A percentile compares a stretch with the other conserved stretches of the same genome.
These are phyloP conservation scores for Troides oblongomaculatus DNA, from an alignment of 2,888 invertebrate genomes.

Conservation along the genomic window DNA sequence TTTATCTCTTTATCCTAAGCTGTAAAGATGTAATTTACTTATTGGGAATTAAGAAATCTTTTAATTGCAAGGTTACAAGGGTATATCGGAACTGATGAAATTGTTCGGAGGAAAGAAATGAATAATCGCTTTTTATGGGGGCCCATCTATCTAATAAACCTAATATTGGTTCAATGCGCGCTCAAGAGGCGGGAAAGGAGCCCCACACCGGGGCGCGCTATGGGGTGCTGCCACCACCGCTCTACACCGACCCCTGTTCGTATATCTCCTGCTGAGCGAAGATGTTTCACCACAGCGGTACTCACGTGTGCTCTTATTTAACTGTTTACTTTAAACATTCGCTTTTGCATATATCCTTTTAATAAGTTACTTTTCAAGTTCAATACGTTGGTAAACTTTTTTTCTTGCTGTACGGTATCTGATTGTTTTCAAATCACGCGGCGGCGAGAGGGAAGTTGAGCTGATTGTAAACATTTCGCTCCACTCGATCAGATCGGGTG, in stretches of 20 bases:
- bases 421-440: too few relatives aligned
- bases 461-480: too few relatives aligned
- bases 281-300: slow-evolving; percentile 6
- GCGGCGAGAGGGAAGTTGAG: too few relatives aligned
- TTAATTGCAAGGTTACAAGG: background rate
- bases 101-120: slow-evolving; percentile 52
- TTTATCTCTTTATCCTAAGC: too few relatives aligned
- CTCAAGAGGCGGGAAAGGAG: slow-evolving; percentile 76
- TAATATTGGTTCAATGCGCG: slow-evolving; percentile 77
- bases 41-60: background rate
- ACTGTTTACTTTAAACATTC: slow-evolving; percentile 34
- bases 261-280: slow-evolving; percentile 37
- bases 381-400: too few relatives aligned
- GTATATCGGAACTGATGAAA: slow-evolving; percentile 44
- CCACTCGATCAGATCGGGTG: too few relatives aligned
- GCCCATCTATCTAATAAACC: slow-evolving; percentile 76
- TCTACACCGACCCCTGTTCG: slow-evolving; percentile 47
- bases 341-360: background rate
- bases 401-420: too few relatives aligned
- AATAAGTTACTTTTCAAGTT: too few relatives aligned
- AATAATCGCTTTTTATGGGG: slow-evolving; percentile 65
- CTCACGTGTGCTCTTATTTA: slow-evolving; percentile 33
- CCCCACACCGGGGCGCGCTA: slow-evolving; percentile 46
- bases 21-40: too few relatives aligned
- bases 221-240: slow-evolving; percentile 47